Percentiles rank a stretch among this genome's conserved stretches.
Conservation (phyloP, 2,888 invertebrate genomes). For the Aspidiotus destructor region DNA sequence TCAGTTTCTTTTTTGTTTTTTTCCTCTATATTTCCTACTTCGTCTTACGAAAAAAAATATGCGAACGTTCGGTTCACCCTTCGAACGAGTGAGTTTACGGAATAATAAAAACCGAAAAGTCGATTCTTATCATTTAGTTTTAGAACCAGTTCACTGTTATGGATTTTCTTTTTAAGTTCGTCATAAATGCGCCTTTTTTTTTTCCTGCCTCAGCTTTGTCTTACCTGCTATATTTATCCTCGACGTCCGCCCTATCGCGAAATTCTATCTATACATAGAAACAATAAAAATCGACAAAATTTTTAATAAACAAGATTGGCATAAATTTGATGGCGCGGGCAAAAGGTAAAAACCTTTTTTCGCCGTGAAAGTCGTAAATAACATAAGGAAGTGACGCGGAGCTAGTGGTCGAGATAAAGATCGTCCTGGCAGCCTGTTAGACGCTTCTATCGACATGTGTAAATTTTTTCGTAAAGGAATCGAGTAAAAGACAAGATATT, state of each 20-base stretch:
- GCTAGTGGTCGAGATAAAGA: neutral
- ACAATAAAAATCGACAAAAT: neutral
- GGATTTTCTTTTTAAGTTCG: conserved; percentile 1
- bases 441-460: conserved; percentile 1
- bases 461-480: neutral
- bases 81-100: neutral
- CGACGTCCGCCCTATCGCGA: neutral
- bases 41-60: neutral
- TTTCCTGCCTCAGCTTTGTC: no score
- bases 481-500: neutral
- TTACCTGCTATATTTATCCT: no score
- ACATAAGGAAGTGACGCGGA: neutral
- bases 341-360: neutral
- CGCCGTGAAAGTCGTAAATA: neutral
- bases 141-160: neutral
- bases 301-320: conserved; percentile 4
- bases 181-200: neutral
- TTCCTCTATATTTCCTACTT: neutral
- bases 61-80: neutral
- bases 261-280: neutral
- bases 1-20: neutral
- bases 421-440: neutral
- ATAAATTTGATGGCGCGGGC: neutral
- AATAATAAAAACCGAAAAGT: neutral
- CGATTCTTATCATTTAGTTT: neutral